Evolutionary conservation across 2,888 invertebrate genomes (phyloP), one percentile per base, ranked within the genome.

Genomic region (Cryptops parisi): DNA sequence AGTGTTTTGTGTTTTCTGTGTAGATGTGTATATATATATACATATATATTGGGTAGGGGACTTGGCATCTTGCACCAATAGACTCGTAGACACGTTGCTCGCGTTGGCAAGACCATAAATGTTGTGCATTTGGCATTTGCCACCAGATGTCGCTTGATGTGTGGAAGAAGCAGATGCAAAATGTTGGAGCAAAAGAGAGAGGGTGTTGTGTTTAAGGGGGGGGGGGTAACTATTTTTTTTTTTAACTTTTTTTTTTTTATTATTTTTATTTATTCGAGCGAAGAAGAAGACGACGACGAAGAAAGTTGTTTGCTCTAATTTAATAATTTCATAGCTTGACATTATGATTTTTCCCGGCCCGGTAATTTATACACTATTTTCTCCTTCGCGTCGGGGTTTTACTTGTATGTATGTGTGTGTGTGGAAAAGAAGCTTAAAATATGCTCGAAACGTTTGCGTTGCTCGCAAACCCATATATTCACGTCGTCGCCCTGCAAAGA

Each of bases 121-220:
- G 51, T 43, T 51, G 26, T 43, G 51, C 51, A 26, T 51, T 51
- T 51, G 51, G 43, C 51, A 51, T 51, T 51, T 51, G 41, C 43
- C 51, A 51, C 43, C 51, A 51, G 51, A 51, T 51, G 51, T 51
- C 51, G 51, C 51, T 43, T 51, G 51, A 51, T 51, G 51, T 51
- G 51, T 51, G 51, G 51, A 51, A 40, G 43, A 51, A 25, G 26
- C 51, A 43, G 46, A 46, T 46, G 46, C 46, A 46, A 46, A 46
- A 22, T 12, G 15, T 9, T 43, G 6, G 43, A 15, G 12, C 43
- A 19, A 43, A 19, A 6, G 6, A 17, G 38, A 12, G 38, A 9
- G 25, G 47, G 26, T 47, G 27, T 24, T 26, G 24, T 21, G 22
- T 25, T 26, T 47, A 47, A 25, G 22, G 47, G 22, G 25, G 27